phyloP scores from a whole-genome alignment of 2,113 vertebrate species.

The Vombatus ursinus region DNA sequence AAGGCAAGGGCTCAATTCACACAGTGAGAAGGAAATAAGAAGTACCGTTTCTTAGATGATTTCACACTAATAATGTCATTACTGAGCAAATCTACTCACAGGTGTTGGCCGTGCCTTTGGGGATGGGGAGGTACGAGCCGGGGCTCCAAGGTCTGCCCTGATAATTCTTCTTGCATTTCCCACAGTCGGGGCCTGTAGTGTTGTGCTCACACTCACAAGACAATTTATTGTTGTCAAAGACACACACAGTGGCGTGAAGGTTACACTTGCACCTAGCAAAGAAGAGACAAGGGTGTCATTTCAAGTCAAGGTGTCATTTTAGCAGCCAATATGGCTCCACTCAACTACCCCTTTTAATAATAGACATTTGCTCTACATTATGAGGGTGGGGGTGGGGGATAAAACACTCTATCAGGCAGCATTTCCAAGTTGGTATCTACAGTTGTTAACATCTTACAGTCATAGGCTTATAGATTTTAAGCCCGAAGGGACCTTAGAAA shows the following conservation, averaged over 20 bases:
- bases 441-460: background rate
- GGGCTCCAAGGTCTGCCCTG: slow-evolving; percentile 96
- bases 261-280: slow-evolving; percentile 97
- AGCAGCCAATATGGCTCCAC: slow-evolving; percentile 30
- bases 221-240: slow-evolving; percentile 95
- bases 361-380: background rate
- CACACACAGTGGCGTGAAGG: slow-evolving; percentile 97
- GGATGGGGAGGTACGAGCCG: slow-evolving; percentile 98
- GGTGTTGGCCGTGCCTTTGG: slow-evolving; percentile 99
- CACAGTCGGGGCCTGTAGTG: slow-evolving; percentile 98
- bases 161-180: slow-evolving; percentile 97
- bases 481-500: background rate
- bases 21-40: slow-evolving; percentile 15
- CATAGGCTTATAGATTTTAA: background rate
- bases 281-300: slow-evolving; percentile 75
- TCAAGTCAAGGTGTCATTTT: slow-evolving; percentile 54
- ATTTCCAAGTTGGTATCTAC: background rate
- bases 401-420: background rate
- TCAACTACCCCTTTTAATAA: slow-evolving; percentile 10
- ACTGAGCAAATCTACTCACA: slow-evolving; percentile 90
- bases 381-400: background rate
- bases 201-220: slow-evolving; percentile 99
- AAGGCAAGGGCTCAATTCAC: background rate
- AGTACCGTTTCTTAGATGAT: background rate
- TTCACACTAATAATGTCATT: background rate